Percentiles rank a stretch among this genome's conserved stretches.
phyloP scores from a whole-genome alignment of 2,113 vertebrate species.

The Ondatra zibethicus region DNA sequence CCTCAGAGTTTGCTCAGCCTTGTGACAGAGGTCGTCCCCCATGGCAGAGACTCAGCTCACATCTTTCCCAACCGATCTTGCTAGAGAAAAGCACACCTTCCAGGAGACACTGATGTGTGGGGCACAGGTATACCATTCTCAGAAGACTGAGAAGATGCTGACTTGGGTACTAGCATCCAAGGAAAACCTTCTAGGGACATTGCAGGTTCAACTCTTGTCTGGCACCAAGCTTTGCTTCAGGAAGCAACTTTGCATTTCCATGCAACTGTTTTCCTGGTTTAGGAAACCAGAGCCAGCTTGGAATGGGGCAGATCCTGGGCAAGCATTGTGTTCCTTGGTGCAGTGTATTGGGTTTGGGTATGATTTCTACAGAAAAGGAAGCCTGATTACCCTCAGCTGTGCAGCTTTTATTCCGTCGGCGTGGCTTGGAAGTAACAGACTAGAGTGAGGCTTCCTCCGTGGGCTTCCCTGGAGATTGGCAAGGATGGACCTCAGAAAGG shows the following conservation, averaged over 20 bases:
- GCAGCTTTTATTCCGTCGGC: no score
- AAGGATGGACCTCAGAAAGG: background rate
- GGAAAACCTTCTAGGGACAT: background rate
- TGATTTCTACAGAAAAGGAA: background rate
- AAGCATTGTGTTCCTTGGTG: fast-evolving
- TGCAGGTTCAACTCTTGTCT: background rate
- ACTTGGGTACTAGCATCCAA: background rate
- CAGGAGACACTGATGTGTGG: background rate
- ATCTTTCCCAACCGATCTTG: background rate
- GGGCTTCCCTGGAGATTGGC: background rate
- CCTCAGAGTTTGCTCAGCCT: background rate
- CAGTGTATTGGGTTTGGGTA: background rate
- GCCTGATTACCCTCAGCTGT: background rate
- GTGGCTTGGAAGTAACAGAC: background rate
- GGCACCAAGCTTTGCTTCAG: background rate
- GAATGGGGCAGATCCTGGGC: background rate
- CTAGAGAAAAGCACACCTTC: background rate
- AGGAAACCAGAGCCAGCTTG: background rate
- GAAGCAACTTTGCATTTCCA: background rate
- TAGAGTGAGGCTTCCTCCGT: background rate
- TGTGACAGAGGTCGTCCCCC: background rate
- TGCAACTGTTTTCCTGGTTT: background rate
- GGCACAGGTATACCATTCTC: fast-evolving
- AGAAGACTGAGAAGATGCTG: background rate
- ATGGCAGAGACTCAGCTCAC: background rate